These are phyloP conservation scores for Schlechtendalia chinensis DNA, from an alignment of 1,140 invertebrate species.

Conservation along the genomic window DNA sequence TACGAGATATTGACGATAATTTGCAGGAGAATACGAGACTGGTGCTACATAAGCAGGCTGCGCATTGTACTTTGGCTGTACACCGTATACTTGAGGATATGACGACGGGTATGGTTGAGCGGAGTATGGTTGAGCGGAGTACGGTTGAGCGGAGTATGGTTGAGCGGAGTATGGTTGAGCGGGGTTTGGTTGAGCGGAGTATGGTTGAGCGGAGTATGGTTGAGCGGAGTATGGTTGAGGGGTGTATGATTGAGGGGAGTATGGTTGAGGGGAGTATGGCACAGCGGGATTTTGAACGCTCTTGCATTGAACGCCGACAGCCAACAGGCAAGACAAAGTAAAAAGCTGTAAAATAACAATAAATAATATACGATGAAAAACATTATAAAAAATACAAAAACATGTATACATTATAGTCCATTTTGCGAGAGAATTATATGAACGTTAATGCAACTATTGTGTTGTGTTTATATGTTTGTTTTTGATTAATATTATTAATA, in stretches of 20 bases:
- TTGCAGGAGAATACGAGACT: neutral
- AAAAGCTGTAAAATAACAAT: slow-evolving; percentile 19
- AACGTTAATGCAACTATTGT: no score
- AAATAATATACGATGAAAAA: no score
- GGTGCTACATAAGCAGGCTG: neutral
- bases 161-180: neutral
- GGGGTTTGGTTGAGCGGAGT: neutral
- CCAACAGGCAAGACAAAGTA: slow-evolving; percentile 17
- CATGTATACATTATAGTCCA: neutral
- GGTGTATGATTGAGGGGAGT: neutral
- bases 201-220: slow-evolving; percentile 35
- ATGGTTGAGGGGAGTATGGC: slow-evolving; percentile 36
- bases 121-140: neutral
- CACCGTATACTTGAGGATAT: neutral
- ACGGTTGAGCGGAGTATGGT: slow-evolving; percentile 31
- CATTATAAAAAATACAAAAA: no score
- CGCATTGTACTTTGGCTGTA: slow-evolving; percentile 22
- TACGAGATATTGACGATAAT: slow-evolving; percentile 12
- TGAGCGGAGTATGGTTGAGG: neutral
- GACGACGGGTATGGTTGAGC: neutral
- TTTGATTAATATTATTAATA: no score
- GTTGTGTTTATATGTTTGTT: no score
- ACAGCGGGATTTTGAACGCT: neutral
- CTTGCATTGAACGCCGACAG: neutral
- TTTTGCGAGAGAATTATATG: neutral